Evolutionary conservation across 2,797 vertebrate species (phyloP).

Genomic region (Manis crassicaudata): DNA sequence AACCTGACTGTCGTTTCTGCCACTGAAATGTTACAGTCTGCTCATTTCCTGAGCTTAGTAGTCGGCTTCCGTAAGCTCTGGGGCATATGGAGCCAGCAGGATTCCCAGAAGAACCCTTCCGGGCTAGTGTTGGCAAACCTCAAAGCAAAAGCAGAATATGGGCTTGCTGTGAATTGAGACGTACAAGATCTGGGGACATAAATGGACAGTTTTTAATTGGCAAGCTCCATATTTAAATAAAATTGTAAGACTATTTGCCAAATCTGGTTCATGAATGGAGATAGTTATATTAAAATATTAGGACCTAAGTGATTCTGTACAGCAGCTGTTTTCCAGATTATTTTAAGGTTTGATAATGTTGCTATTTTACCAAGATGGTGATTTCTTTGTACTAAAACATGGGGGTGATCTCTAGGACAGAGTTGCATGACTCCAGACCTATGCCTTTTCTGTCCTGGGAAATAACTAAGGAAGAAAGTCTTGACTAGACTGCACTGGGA

Average conservation of each 20-base stretch:
- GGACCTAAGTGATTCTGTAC: neutral
- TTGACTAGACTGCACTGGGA: neutral
- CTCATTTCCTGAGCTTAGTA: constrained; percentile 6
- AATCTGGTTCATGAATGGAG: neutral
- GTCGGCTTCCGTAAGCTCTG: neutral
- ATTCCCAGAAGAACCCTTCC: neutral
- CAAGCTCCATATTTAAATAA: neutral
- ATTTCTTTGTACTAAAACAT: constrained; percentile 20
- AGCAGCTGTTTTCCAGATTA: neutral
- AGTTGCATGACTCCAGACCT: neutral
- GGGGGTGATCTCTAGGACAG: neutral
- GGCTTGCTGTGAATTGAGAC: neutral
- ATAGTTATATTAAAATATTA: neutral
- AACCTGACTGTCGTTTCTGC: constrained; percentile 22
- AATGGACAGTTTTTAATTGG: constrained; percentile 7
- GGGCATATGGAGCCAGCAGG: neutral
- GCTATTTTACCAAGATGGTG: neutral
- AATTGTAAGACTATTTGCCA: neutral
- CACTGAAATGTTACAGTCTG: neutral
- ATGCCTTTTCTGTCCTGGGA: neutral
- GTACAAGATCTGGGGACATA: neutral
- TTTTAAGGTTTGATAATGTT: neutral
- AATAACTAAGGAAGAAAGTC: neutral
- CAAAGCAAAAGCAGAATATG: neutral
- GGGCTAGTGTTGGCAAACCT: neutral